A percentile compares a stretch with the other conserved stretches of the same genome.
phyloP scores from a whole-genome alignment of 2,888 invertebrate species.

The Microctonus hyperodae region DNA sequence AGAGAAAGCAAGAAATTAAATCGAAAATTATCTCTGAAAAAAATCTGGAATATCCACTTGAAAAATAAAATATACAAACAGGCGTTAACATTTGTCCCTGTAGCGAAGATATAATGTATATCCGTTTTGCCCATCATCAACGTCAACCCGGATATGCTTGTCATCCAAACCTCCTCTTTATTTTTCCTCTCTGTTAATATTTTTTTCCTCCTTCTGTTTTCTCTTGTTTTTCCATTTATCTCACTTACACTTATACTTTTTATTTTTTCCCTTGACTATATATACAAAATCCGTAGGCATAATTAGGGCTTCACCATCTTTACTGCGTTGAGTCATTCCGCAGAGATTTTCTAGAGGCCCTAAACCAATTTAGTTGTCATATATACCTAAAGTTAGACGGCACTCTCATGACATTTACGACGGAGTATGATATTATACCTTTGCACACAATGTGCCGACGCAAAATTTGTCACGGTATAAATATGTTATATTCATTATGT shows the following conservation, averaged over 20 bases:
- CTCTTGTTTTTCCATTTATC: background rate
- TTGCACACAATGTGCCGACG: background rate
- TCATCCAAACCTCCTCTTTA: slow-evolving; percentile 37
- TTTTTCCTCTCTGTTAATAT: too few species aligned
- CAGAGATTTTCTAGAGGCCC: slow-evolving; percentile 17
- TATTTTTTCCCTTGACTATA: background rate
- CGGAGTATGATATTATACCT: background rate
- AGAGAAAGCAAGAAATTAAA: too few species aligned
- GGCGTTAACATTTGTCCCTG: slow-evolving; percentile 40
- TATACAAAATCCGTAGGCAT: slow-evolving; percentile 28
- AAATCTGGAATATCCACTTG: background rate
- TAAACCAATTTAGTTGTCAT: slow-evolving; percentile 46
- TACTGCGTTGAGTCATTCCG: background rate
- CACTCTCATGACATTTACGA: slow-evolving; percentile 27
- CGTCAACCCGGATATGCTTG: slow-evolving; percentile 48
- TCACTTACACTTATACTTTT: background rate
- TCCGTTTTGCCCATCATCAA: slow-evolving; percentile 17
- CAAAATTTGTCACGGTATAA: background rate
- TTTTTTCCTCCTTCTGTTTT: background rate
- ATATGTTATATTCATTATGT: background rate
- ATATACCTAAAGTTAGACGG: slow-evolving; percentile 15
- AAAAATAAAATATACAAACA: slow-evolving; percentile 15
- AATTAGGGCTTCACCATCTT: slow-evolving; percentile 51
- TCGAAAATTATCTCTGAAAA: background rate
- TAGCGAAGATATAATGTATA: background rate